These are phyloP conservation scores for Dreissena polymorpha DNA, from an alignment of 1,140 invertebrate genomes.

Conservation along the genomic window DNA sequence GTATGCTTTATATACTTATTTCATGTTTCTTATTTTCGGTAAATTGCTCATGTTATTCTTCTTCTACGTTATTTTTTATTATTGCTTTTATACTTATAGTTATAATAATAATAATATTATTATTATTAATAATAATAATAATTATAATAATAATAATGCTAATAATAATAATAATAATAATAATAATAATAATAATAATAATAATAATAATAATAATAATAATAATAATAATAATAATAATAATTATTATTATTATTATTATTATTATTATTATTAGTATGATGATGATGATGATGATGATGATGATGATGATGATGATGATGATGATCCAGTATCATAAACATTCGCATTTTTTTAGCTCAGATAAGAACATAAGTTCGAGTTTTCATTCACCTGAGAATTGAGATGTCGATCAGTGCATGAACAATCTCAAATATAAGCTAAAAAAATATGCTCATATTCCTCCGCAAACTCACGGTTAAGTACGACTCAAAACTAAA, in stretches of 20 bases:
- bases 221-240: background rate
- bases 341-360: too few relatives aligned
- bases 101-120: background rate
- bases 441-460: too few relatives aligned
- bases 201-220: background rate
- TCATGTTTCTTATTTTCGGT: too few relatives aligned
- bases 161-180: too few relatives aligned
- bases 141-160: background rate
- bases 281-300: conserved; percentile 17
- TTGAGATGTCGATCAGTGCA: too few relatives aligned
- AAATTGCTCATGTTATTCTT: too few relatives aligned
- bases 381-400: too few relatives aligned
- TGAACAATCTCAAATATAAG: too few relatives aligned
- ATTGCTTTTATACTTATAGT: background rate
- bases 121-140: background rate
- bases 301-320: conserved; percentile 12
- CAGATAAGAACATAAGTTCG: too few relatives aligned
- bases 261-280: background rate
- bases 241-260: background rate
- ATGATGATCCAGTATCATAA: conserved; percentile 3
- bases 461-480: too few relatives aligned
- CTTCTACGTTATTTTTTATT: background rate
- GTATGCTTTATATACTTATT: too few relatives aligned
- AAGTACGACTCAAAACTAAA: too few relatives aligned
- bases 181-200: background rate